phyloP scores from a whole-genome alignment of 2,888 invertebrate species.

The Scrobipalpa atriplicella region DNA sequence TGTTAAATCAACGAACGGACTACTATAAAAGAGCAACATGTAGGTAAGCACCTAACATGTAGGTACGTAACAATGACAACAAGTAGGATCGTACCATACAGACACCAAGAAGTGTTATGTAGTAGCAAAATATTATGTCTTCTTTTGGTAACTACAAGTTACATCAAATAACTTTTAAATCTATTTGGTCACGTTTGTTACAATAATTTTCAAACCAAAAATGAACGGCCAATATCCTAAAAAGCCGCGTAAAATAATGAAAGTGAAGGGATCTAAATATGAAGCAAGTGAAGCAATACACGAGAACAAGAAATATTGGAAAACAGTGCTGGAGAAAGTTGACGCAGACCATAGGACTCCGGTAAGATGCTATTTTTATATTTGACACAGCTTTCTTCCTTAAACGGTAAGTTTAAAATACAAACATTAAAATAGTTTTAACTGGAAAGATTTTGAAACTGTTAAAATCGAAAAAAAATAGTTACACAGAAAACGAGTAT shows the following conservation, averaged over 20 bases:
- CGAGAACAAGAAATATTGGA: slow-evolving; percentile 67
- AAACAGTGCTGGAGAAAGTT: slow-evolving; percentile 53
- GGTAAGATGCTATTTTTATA: slow-evolving; percentile 46
- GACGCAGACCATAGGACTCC: slow-evolving; percentile 42
- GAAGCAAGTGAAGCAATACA: slow-evolving; percentile 57
- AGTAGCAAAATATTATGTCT: no score
- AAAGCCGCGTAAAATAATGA: slow-evolving; percentile 57
- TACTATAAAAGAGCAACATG: no score
- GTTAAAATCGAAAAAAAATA: no score
- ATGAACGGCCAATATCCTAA: slow-evolving; percentile 31
- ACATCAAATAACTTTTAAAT: slow-evolving; percentile 19
- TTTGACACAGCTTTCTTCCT: no score
- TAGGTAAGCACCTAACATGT: no score
- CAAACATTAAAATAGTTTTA: neutral
- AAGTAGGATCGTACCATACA: no score
- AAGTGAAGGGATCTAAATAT: slow-evolving; percentile 58
- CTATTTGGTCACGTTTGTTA: slow-evolving; percentile 26
- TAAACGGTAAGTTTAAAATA: neutral
- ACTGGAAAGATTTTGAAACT: neutral
- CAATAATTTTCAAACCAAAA: neutral
- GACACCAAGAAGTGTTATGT: no score
- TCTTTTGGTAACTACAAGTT: neutral
- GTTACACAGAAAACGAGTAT: no score
- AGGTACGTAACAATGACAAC: no score
- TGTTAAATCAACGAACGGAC: no score